These are phyloP conservation scores for Euzophera pinguis DNA, from an alignment of 2,888 invertebrate genomes.

Conservation along the genomic window DNA sequence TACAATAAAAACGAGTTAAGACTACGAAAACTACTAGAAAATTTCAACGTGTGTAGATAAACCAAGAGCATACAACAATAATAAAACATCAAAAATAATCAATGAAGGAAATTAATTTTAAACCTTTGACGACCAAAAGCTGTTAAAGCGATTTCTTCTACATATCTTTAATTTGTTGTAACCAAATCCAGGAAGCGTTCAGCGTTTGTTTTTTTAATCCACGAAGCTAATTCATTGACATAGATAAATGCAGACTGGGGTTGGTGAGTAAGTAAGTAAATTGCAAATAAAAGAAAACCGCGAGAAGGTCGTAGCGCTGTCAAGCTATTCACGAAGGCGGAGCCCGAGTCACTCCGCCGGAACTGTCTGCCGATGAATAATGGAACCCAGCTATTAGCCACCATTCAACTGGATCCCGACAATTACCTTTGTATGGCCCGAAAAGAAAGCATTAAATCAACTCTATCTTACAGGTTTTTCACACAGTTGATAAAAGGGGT, in stretches of 20 bases:
- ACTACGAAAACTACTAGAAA: no score
- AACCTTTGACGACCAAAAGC: no score
- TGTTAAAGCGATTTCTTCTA: no score
- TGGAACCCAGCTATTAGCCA: slow-evolving; percentile 27
- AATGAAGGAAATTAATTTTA: no score
- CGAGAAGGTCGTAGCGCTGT: slow-evolving; percentile 20
- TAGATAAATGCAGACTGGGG: background rate
- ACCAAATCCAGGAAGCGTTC: no score
- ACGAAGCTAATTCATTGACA: background rate
- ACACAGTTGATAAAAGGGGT: background rate
- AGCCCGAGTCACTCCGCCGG: slow-evolving; percentile 30
- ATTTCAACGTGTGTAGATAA: no score
- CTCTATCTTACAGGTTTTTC: slow-evolving; percentile 7
- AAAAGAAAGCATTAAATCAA: slow-evolving; percentile 17
- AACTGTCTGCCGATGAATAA: slow-evolving; percentile 28
- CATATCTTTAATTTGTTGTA: no score
- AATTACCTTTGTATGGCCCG: slow-evolving; percentile 27
- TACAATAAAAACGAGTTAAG: no score
- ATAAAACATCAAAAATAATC: no score
- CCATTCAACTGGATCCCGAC: slow-evolving; percentile 27
- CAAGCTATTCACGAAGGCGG: slow-evolving; percentile 22
- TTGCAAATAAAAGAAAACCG: slow-evolving; percentile 11
- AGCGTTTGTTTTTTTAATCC: no score
- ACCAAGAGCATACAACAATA: no score
- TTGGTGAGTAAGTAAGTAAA: background rate